Conservation (phyloP, 2,113 vertebrate genomes). For the Campylorhamphus procurvoides region DNA sequence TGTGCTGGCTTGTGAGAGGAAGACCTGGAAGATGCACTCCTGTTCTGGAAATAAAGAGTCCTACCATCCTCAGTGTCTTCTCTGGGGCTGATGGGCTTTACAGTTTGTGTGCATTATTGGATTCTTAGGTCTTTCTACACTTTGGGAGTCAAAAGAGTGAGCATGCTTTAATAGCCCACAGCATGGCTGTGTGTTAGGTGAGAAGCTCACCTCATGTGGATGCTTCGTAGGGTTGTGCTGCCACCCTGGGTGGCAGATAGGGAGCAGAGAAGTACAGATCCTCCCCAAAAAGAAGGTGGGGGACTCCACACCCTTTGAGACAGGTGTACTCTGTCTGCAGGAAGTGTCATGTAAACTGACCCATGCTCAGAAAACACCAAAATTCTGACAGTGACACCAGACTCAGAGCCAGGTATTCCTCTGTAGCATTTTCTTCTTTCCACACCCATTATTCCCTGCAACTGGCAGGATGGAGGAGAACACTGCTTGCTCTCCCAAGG, state of each 20-base stretch:
- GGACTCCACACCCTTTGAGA: not conserved
- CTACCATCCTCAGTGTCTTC: not conserved
- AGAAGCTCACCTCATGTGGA: not conserved
- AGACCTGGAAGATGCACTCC: not conserved
- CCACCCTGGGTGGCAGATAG: not conserved
- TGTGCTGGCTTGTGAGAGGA: not conserved
- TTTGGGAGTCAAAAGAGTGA: not conserved
- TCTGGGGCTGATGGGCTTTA: not conserved
- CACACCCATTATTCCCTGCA: not conserved
- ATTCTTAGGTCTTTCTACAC: not conserved
- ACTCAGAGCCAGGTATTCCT: not conserved
- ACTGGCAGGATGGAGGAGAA: not conserved
- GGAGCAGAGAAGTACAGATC: not conserved
- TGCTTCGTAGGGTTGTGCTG: not conserved
- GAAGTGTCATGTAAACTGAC: not conserved
- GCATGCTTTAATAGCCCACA: not conserved
- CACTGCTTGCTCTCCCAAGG: not conserved
- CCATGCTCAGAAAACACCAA: not conserved
- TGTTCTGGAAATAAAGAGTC: not conserved
- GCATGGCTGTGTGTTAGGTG: not conserved
- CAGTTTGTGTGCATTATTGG: not conserved
- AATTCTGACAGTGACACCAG: not conserved
- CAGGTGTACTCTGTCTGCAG: not conserved
- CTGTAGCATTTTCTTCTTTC: not conserved
- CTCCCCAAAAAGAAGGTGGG: not conserved